Percentiles rank a stretch among this genome's conserved stretches.
phyloP scores from a whole-genome alignment of 1,140 invertebrate species.

The Battus philenor region DNA sequence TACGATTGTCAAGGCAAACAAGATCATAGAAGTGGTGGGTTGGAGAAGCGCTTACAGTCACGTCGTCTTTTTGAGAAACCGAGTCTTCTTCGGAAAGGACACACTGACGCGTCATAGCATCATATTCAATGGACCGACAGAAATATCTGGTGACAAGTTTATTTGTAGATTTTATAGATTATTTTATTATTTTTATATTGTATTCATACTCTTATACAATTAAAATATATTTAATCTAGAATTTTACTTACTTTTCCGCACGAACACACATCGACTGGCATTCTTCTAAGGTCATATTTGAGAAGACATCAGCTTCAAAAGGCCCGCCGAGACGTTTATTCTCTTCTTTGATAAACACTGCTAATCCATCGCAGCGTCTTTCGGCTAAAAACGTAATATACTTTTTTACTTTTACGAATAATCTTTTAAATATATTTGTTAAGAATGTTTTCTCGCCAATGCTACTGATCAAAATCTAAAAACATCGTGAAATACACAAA shows the following conservation, averaged over 20 bases:
- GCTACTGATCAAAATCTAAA: no score
- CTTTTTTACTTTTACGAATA: background rate
- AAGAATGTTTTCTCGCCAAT: no score
- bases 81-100: conserved; percentile 93
- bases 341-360: conserved; percentile 92
- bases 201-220: background rate
- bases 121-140: conserved; percentile 92
- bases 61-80: conserved; percentile 89
- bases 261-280: conserved; percentile 87
- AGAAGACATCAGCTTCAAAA: conserved; percentile 91
- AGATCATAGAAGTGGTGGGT: conserved; percentile 91
- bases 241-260: conserved; percentile 82
- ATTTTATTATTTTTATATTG: no score
- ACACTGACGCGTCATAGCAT: conserved; percentile 89
- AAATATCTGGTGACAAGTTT: conserved; percentile 79
- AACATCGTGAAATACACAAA: no score
- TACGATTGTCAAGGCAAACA: conserved; percentile 90
- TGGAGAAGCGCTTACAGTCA: conserved; percentile 86
- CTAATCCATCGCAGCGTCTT: conserved; percentile 88
- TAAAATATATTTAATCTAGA: background rate
- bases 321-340: conserved; percentile 91
- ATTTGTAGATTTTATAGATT: no score
- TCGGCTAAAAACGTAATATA: conserved; percentile 78
- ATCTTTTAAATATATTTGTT: no score
- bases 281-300: conserved; percentile 89